phyloP scores from a whole-genome alignment of 2,888 invertebrate species.

The Merodon equestris region DNA sequence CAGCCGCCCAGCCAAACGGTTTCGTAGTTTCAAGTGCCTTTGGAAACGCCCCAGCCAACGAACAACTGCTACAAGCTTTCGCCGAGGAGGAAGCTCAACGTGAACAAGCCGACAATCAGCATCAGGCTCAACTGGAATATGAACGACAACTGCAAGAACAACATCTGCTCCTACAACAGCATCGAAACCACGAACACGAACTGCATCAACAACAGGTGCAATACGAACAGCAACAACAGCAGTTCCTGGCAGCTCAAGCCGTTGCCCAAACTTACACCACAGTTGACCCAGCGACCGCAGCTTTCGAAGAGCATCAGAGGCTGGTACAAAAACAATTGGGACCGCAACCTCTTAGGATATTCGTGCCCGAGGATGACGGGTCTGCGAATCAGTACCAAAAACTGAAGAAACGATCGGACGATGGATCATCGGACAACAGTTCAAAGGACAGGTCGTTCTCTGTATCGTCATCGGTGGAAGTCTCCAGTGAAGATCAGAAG shows the following conservation, averaged over 20 bases:
- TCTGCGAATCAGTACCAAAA: constrained; percentile 72
- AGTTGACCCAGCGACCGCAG: constrained; percentile 71
- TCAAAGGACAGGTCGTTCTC: constrained; percentile 70
- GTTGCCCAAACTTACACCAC: constrained; percentile 30
- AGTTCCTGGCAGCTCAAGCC: constrained; percentile 31
- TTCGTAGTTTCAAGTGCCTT: constrained; percentile 78
- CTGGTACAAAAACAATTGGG: constrained; percentile 75
- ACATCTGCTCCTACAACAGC: constrained; percentile 53
- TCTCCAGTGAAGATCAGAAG: constrained; percentile 72
- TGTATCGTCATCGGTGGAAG: constrained; percentile 75
- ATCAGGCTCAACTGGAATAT: constrained; percentile 72
- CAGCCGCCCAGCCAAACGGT: constrained; percentile 73
- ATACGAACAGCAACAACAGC: constrained; percentile 59
- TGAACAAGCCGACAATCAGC: constrained; percentile 74
- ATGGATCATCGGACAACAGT: constrained; percentile 69
- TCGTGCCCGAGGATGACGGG: constrained; percentile 79
- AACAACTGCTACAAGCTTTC: constrained; percentile 75
- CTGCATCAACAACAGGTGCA: constrained; percentile 69
- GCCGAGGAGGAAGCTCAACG: constrained; percentile 75
- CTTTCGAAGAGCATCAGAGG: constrained; percentile 76
- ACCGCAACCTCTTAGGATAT: constrained; percentile 78
- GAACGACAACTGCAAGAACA: constrained; percentile 67
- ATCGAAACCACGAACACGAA: constrained; percentile 68
- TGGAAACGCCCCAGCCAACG: constrained; percentile 73
- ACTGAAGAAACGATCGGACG: constrained; percentile 72